phyloP scores from a whole-genome alignment of 2,888 invertebrate genomes.

The Bombyx huttoni region DNA sequence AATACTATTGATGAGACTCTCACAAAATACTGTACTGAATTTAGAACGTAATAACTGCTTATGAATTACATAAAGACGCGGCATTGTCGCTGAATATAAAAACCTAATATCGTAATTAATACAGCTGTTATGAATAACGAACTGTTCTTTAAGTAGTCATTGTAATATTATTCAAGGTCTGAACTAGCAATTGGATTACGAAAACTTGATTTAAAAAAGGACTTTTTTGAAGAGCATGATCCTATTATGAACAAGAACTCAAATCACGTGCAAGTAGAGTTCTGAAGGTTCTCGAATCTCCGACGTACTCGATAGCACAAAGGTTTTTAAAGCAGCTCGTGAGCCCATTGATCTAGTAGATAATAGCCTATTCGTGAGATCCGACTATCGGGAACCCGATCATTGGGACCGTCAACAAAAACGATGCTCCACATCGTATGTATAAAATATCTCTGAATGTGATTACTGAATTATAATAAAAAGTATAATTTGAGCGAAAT shows the following conservation, averaged over 20 bases:
- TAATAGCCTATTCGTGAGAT: slow-evolving; percentile 2
- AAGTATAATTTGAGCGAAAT: no score
- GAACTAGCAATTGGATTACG: neutral
- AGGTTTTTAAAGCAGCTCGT: slow-evolving; percentile 1
- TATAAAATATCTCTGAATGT: no score
- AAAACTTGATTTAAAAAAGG: neutral
- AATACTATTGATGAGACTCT: no score
- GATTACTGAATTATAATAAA: no score
- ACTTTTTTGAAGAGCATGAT: neutral
- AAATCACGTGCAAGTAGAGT: neutral
- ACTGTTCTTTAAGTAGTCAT: no score
- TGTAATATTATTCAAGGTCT: neutral
- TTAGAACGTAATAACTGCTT: no score
- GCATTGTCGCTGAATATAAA: no score
- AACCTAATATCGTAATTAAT: no score
- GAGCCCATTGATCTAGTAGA: slow-evolving; percentile 3
- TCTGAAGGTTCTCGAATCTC: neutral
- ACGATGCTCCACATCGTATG: no score
- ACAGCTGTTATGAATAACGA: no score
- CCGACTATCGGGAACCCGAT: slow-evolving; percentile 1
- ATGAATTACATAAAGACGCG: no score
- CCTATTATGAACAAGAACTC: neutral
- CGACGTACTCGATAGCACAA: neutral
- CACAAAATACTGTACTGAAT: no score
- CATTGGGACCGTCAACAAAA: neutral